Evolutionary conservation across 2,888 invertebrate genomes (phyloP), one percentile per base, ranked within the genome.

Genomic region (Iphiclides podalirius): DNA sequence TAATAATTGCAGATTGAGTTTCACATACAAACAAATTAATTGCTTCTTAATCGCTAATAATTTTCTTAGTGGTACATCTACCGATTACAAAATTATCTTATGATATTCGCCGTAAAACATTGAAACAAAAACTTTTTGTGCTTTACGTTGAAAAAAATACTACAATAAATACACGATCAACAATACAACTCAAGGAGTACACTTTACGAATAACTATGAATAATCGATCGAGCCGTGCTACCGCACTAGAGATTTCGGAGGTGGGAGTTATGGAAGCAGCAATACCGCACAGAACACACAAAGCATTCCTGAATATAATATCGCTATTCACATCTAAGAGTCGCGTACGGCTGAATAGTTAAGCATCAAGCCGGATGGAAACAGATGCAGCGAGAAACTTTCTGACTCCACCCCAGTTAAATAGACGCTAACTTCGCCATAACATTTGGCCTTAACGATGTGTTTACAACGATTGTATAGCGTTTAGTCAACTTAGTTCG

Each of bases 341-440:
- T 38, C 12, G 38, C 44, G 20, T 28, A 39, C 44, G 14, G 47
- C 40, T 54, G 55, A 57, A 58, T 57, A 54, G 61, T 57, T 57
- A 39, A 51, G 54, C 47, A 52, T 55, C 57, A 54, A 52, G 54
- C 55, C 54, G 48, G 48, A 41, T 33, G 39, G 52, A 38, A 57
- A 54, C 58, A 57, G 55, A 55, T 57, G 63, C 50, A 38, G 20
- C 53, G 52, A 52, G 51, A 48, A 63, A 62, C 63, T 63, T 59
- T 52, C 54, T 34, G 52, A 55, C 56, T 61, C 58, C 52, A 53
- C 52, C 49, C 47, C 47, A 54, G 50, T 34, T 40, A 13, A 42
- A 39, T 39, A 20, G 37, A 54, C 50, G 51, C 39, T 52, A 59
- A 58, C 51, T 59, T 58, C 50, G 52, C 41, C 50, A 44, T 45